Evolutionary conservation across 2,797 vertebrate genomes (phyloP), one percentile per base, ranked within the genome.

Genomic region (Knipowitschia caucasica): DNA sequence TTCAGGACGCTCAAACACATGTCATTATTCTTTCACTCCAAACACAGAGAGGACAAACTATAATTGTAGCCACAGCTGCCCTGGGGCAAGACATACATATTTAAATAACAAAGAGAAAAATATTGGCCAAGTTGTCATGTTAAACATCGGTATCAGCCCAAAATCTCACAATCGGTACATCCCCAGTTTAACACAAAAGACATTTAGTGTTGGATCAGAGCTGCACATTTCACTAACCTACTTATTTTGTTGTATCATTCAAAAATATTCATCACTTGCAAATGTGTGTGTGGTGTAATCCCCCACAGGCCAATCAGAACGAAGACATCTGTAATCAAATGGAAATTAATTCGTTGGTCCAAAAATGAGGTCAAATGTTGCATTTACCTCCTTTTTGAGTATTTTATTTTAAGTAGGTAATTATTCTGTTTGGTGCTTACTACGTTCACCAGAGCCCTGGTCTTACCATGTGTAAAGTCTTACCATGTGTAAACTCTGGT

Each of bases 291-390:
- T 39, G 49, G n/a, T 15, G 49, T n/a, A 25, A 35, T 25, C 12
- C 49, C 49, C 49, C 34, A 17, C 47, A 15, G 47, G 25, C 21
- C 47, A 34, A 24, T 35, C 20, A 50, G 30, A 9, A 34, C 21
- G 11, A 25, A 29, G 24, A 9, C 4, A 21, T 8, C 8, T 10
- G 38, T 7, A 15, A 39, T 35, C 27, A 26, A 27, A 53, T 59
- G 42, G 8, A 49, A 31, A 53, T 43, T 3, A 10, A 26, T 24
- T 14, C 31, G 31, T 25, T 47, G n/a, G 14, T 21, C 27, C n/a
- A 43, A 40, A 51, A 29, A 42, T 30, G 9, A 26, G n/a, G 26
- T 49, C 10, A 38, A 33, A 46, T 45, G 45, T 9, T 5, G 31
- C 2, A 2, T 35, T 31, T 3, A 5, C 25, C 0, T 34, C 24